A percentile compares a stretch with the other conserved stretches of the same genome.
Evolutionary conservation across 1,140 invertebrate species (phyloP).

Genomic region (Leptinotarsa defecta): DNA sequence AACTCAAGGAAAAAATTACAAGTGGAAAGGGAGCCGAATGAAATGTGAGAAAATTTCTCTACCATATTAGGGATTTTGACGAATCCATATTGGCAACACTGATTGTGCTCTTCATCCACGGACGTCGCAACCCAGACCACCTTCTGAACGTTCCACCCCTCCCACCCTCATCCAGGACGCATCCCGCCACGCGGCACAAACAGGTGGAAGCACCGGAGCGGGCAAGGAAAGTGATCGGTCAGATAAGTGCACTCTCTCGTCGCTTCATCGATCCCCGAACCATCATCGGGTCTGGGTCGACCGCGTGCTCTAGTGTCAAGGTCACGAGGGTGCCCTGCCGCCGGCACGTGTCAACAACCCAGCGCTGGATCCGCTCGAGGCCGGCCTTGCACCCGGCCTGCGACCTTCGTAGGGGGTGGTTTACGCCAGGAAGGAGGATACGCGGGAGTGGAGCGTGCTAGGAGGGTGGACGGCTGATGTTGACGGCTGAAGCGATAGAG

Average conservation of each 20-base stretch:
- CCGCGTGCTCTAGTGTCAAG: conserved; percentile 2
- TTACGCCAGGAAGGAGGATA: background rate
- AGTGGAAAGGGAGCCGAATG: too few species aligned
- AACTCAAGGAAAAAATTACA: too few species aligned
- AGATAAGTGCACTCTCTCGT: background rate
- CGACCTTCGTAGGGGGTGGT: background rate
- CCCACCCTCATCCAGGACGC: background rate
- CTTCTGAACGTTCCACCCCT: background rate
- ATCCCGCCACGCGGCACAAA: background rate
- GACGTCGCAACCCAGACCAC: background rate
- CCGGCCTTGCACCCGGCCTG: background rate
- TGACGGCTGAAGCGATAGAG: background rate
- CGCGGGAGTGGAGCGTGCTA: background rate
- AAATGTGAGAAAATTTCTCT: too few species aligned
- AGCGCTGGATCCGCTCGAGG: background rate
- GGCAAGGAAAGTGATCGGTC: background rate
- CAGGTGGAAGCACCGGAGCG: background rate
- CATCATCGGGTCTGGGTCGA: background rate
- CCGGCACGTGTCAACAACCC: conserved; percentile 4
- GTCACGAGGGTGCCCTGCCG: background rate
- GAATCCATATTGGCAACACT: too few species aligned
- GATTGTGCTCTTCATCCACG: too few species aligned
- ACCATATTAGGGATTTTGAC: too few species aligned
- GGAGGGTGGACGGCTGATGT: background rate
- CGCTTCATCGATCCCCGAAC: background rate